phyloP scores from a whole-genome alignment of 1,140 invertebrate genomes.

The Dryas iulia region DNA sequence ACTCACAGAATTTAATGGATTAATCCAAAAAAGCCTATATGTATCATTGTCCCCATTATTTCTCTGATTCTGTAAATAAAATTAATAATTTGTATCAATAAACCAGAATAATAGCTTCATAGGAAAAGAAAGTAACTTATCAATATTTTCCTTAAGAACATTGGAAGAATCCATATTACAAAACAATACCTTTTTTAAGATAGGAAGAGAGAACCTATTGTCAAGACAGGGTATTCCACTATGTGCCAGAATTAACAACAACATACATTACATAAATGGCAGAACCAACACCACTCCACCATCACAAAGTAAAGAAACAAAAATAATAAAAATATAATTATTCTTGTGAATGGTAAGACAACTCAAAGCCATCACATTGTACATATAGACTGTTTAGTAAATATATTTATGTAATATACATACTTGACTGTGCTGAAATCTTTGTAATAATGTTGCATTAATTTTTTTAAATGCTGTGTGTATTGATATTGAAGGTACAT shows the following conservation, averaged over 20 bases:
- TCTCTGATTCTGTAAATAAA: constrained; percentile 49
- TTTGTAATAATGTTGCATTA: constrained; percentile 49
- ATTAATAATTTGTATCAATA: neutral
- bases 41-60: constrained; percentile 42
- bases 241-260: no score
- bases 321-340: no score
- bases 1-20: constrained; percentile 66
- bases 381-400: no score
- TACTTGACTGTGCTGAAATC: constrained; percentile 67
- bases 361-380: no score
- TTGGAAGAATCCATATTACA: neutral
- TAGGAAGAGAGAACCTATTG: neutral
- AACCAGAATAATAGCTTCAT: no score
- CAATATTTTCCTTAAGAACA: neutral
- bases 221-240: neutral
- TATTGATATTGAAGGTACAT: constrained; percentile 65
- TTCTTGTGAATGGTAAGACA: no score
- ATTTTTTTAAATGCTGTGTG: constrained; percentile 67
- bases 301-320: no score
- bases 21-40: constrained; percentile 51
- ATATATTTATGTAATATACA: no score
- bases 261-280: no score
- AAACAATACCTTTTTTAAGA: no score
- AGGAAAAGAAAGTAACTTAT: neutral
- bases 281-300: no score